Conservation (phyloP, 1,140 invertebrate genomes). For the Pseudomyrmex cubaensis region DNA sequence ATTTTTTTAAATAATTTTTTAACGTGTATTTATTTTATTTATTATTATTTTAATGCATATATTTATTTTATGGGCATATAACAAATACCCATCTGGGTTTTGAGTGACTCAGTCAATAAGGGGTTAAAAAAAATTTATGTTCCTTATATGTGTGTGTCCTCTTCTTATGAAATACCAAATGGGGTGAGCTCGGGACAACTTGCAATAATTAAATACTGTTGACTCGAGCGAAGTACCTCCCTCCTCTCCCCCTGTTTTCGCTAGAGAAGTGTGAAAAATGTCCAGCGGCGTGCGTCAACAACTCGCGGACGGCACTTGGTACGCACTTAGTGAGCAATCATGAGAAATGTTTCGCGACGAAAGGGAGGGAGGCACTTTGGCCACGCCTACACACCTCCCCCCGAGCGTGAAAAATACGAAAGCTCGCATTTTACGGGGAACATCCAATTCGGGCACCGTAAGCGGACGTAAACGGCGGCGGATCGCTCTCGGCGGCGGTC, state of each 20-base stretch:
- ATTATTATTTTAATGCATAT: too few relatives aligned
- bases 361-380: too few relatives aligned
- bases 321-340: neutral
- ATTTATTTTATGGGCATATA: too few relatives aligned
- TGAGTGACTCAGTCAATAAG: too few relatives aligned
- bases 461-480: neutral
- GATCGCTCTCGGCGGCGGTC: conserved; percentile 6
- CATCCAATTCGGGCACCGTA: neutral
- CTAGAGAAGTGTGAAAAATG: neutral
- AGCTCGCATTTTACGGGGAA: conserved; percentile 17
- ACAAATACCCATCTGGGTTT: too few relatives aligned
- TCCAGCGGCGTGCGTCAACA: neutral
- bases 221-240: neutral
- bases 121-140: neutral
- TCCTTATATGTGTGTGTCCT: neutral
- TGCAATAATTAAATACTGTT: conserved; percentile 20
- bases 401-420: neutral
- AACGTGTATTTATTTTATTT: too few relatives aligned
- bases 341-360: neutral
- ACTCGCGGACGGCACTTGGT: neutral
- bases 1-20: too few relatives aligned
- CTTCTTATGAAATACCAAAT: neutral
- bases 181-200: neutral
- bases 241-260: neutral
- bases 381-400: neutral